These are phyloP conservation scores for Miichthys miiuy DNA, from an alignment of 2,797 vertebrate species.

Conservation along the genomic window DNA sequence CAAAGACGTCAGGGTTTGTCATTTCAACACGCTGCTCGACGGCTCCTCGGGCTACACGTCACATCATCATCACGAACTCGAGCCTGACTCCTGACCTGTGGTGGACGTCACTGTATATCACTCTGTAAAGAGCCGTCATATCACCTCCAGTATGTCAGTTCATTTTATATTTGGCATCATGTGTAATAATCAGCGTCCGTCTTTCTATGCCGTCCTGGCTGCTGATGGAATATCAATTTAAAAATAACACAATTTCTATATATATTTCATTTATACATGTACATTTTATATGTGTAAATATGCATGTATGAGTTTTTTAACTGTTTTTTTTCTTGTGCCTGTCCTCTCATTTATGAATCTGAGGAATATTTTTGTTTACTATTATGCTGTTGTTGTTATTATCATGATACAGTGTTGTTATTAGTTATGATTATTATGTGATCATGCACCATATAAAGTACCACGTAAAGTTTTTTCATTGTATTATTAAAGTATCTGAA, in stretches of 20 bases:
- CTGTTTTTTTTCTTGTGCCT: not conserved
- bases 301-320: not conserved
- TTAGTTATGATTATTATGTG: too few relatives aligned
- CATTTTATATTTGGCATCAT: not conserved
- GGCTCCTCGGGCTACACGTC: not conserved
- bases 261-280: not conserved
- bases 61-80: slow-evolving; percentile 2
- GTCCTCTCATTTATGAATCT: not conserved
- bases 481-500: not conserved
- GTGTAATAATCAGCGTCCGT: slow-evolving; percentile 11
- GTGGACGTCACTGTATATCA: slow-evolving; percentile 11
- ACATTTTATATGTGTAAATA: not conserved
- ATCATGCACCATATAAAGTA: not conserved
- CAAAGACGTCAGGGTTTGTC: not conserved
- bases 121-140: not conserved
- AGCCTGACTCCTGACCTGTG: slow-evolving; percentile 43
- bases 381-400: not conserved
- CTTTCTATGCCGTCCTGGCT: not conserved
- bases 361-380: not conserved
- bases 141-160: slow-evolving; percentile 9
- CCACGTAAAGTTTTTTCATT: not conserved
- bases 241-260: not conserved
- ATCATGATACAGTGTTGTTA: not conserved
- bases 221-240: not conserved
- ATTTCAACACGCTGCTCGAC: not conserved